Conservation (phyloP, 2,797 vertebrate genomes). For the Trachurus trachurus region DNA sequence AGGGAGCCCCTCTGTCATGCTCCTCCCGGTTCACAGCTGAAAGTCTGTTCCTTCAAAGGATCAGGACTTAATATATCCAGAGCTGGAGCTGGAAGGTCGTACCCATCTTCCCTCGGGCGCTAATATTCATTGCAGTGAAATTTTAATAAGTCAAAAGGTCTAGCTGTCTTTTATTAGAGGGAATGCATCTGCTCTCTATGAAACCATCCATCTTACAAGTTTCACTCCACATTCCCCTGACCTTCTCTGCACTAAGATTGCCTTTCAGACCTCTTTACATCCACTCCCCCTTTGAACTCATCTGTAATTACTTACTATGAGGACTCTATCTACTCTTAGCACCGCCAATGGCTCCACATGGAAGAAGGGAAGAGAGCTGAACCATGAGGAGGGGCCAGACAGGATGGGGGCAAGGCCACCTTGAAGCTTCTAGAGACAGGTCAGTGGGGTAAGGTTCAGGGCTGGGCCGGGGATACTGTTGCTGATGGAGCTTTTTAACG, state of each 20-base stretch:
- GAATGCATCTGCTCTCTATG: conserved; percentile 7
- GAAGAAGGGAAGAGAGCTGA: not conserved
- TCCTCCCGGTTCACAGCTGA: conserved; percentile 47
- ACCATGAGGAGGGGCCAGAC: conserved; percentile 31
- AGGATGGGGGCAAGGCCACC: conserved; percentile 44
- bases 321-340: conserved; percentile 12
- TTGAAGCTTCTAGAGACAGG: conserved; percentile 59
- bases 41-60: conserved; percentile 19
- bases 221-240: conserved; percentile 5
- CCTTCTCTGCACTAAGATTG: conserved; percentile 10
- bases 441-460: conserved; percentile 36
- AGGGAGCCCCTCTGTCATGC: conserved; percentile 52
- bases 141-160: conserved; percentile 50
- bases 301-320: conserved; percentile 18
- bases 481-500: conserved; percentile 72
- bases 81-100: conserved; percentile 48
- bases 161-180: conserved; percentile 34
- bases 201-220: conserved; percentile 45
- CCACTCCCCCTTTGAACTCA: conserved; percentile 18
- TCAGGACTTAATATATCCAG: conserved; percentile 33
- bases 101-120: conserved; percentile 26
- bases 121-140: conserved; percentile 40
- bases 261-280: conserved; percentile 20
- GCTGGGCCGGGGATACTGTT: conserved; percentile 26
- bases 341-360: conserved; percentile 19